phyloP scores from a whole-genome alignment of 2,113 vertebrate genomes.

The Coreoperca whiteheadi region DNA sequence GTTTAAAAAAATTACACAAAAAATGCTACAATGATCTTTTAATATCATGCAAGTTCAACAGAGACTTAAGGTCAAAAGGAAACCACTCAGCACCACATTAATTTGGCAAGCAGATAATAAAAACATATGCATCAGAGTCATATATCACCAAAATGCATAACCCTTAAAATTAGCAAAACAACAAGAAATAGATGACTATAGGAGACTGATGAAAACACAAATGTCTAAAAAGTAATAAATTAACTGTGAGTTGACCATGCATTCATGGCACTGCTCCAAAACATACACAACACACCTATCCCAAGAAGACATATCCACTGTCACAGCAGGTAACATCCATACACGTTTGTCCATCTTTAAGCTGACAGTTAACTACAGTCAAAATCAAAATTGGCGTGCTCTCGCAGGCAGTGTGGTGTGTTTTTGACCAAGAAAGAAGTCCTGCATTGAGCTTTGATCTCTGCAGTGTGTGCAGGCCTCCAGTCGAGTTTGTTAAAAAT shows the following conservation, averaged over 20 bases:
- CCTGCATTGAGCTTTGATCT: background rate
- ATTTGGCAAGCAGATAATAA: conserved; percentile 9
- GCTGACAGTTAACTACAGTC: background rate
- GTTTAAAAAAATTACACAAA: background rate
- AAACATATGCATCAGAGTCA: conserved; percentile 1
- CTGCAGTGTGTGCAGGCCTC: background rate
- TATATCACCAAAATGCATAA: background rate
- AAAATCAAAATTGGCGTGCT: conserved; percentile 7
- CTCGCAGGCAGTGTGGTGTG: background rate
- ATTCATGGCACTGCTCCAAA: background rate
- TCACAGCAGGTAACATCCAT: conserved; percentile 2
- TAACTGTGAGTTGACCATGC: conserved; percentile 14
- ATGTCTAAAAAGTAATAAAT: background rate
- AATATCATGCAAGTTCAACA: conserved; percentile 38
- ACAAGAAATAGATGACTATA: background rate
- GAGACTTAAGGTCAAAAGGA: background rate
- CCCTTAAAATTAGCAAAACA: background rate
- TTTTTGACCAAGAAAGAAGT: background rate
- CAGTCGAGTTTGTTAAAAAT: background rate
- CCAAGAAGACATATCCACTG: background rate
- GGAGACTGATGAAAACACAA: background rate
- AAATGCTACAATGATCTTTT: conserved; percentile 2
- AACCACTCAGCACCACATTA: conserved; percentile 18
- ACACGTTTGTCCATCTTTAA: conserved; percentile 6
- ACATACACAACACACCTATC: background rate